Base-by-base conservation (phyloP, 2,113 vertebrate genomes). In the Ammodytes marinus region DNA sequence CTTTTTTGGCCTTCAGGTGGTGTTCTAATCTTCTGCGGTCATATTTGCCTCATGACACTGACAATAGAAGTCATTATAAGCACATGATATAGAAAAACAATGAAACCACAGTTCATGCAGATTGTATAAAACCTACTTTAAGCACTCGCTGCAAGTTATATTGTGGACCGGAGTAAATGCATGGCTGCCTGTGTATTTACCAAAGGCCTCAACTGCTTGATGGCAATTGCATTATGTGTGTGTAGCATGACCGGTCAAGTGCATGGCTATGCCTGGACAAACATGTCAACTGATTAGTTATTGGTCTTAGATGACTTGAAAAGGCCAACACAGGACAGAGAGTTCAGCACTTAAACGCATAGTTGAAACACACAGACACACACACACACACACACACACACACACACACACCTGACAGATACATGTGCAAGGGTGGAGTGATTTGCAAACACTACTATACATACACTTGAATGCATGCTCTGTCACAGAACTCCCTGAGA, bases 221-320 rank as follows among this genome's bases (percentile, higher is more conserved):
- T 84, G 77, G 67, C 52, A 68, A 58, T 57, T 61, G 60, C 65
- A 52, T 3, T 47, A 71, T 80, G 47, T 69, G 67, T 71, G 0
- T 42, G 67, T 27, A 46, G 77, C 54, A 64, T 69, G 78, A 79
- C 59, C 27, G 55, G 79, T 87, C 69, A 90, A 93, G 87, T 88
- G 89, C 83, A 80, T 5, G 12, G 82, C 82, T 63, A 74, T 55
- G 80, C 85, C 58, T 85, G 79, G 68, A 87, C 80, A 87, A 87
- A 93, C 74, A 79, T 14, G 72, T 83, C 83, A 79, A 74, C 50
- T 77, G 82, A 89, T 88, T 80, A 74, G 85, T 89, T 59, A 86
- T 85, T 83, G 78, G 83, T 75, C 77, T 83, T 80, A 86, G 78
- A 70, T 88, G 86, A 82, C 60, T 47, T 12, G 53, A 59, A 68